phyloP scores from a whole-genome alignment of 2,113 vertebrate genomes.

The Sakesphorus luctuosus region DNA sequence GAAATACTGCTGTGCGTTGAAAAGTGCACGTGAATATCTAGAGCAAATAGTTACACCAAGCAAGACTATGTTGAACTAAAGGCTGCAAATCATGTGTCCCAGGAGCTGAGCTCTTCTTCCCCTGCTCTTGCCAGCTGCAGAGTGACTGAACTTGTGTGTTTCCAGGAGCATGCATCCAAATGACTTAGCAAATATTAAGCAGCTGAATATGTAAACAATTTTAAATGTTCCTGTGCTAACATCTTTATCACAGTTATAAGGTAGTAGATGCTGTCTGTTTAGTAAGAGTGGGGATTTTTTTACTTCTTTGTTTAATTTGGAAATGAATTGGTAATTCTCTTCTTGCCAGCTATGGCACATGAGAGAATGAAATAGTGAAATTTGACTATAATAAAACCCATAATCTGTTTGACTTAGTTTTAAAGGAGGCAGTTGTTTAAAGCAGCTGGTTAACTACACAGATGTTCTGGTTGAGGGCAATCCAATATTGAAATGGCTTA shows the following conservation, averaged over 20 bases:
- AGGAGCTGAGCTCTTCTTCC: not conserved
- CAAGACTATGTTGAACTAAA: not conserved
- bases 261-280: not conserved
- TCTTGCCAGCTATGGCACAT: not conserved
- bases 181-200: not conserved
- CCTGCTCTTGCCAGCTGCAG: not conserved
- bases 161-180: not conserved
- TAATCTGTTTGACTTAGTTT: constrained; percentile 20
- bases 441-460: constrained; percentile 50
- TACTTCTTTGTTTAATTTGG: not conserved
- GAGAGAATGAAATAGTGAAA: constrained; percentile 4
- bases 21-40: not conserved
- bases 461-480: constrained; percentile 34
- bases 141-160: not conserved
- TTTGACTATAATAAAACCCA: not conserved
- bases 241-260: not conserved
- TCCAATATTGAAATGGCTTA: constrained; percentile 3
- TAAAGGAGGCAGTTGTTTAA: constrained; percentile 42
- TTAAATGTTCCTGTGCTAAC: not conserved
- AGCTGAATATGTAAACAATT: not conserved
- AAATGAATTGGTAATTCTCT: not conserved
- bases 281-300: not conserved
- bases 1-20: not conserved
- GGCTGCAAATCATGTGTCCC: fast-evolving
- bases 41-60: not conserved